phyloP scores from a whole-genome alignment of 2,797 vertebrate species.

The Bothrops alternatus region DNA sequence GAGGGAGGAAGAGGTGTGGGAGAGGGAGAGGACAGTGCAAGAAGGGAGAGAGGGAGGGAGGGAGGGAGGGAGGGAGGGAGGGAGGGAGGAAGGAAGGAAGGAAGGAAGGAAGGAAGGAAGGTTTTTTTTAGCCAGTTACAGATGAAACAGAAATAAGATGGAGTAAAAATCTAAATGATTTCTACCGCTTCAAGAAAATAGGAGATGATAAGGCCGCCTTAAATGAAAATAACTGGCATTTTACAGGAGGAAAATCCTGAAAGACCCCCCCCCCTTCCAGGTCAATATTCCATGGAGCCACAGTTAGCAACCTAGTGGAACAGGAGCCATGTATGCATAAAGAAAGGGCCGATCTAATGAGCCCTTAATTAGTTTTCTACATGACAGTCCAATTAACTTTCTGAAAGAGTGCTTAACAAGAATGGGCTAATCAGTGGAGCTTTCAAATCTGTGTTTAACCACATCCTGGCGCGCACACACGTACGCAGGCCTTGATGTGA shows the following conservation, averaged over 20 bases:
- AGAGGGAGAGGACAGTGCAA: too few relatives aligned
- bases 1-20: too few relatives aligned
- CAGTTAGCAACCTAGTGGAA: not conserved
- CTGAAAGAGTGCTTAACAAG: slow-evolving; percentile 39
- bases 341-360: slow-evolving; percentile 1
- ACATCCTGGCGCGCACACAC: slow-evolving; percentile 24
- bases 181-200: not conserved
- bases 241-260: not conserved
- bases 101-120: not conserved
- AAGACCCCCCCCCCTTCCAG: not conserved
- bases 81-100: too few relatives aligned
- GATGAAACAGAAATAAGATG: not conserved
- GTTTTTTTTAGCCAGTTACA: not conserved
- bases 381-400: slow-evolving; percentile 38
- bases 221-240: not conserved
- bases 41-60: too few relatives aligned
- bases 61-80: too few relatives aligned
- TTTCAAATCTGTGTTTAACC: slow-evolving; percentile 48
- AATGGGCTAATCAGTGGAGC: slow-evolving; percentile 49
- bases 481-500: slow-evolving; percentile 27
- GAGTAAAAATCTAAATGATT: not conserved
- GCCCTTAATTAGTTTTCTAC: slow-evolving; percentile 46
- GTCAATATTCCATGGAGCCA: not conserved
- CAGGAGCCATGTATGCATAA: not conserved
- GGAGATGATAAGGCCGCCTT: not conserved